These are phyloP conservation scores for Ceryle rudis DNA, from an alignment of 2,797 vertebrate genomes.

Conservation along the genomic window DNA sequence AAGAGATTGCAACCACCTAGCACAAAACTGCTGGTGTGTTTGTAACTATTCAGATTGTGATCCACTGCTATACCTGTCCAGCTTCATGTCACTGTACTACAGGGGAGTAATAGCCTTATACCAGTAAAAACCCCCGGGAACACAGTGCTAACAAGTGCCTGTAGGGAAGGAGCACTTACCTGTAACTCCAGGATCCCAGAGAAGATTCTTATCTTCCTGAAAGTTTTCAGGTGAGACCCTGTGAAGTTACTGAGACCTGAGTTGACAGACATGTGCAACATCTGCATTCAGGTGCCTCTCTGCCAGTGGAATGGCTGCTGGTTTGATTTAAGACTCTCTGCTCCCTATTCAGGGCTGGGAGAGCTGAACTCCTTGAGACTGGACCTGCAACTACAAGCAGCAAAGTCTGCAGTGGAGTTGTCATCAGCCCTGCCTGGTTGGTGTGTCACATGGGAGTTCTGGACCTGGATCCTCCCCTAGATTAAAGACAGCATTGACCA, in stretches of 20 bases:
- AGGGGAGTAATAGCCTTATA: background rate
- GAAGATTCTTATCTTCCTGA: background rate
- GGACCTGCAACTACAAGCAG: background rate
- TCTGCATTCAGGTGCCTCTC: background rate
- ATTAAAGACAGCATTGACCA: background rate
- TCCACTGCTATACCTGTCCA: background rate
- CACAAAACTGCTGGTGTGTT: rapidly evolving
- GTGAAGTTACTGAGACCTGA: background rate
- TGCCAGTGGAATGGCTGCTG: background rate
- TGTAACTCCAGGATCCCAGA: rapidly evolving
- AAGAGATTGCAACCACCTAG: background rate
- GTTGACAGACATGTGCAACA: background rate
- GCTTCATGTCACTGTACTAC: background rate
- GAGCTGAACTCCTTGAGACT: background rate
- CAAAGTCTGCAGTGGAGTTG: background rate
- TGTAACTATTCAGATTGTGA: background rate
- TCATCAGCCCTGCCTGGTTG: background rate
- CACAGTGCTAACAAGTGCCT: background rate
- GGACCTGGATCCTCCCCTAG: background rate
- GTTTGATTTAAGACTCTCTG: background rate
- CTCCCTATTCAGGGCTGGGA: background rate
- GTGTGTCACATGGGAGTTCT: background rate
- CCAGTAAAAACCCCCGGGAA: background rate
- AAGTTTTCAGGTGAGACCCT: background rate
- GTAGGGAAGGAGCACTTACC: background rate